These are phyloP conservation scores for Drosophila navojoa DNA, from an alignment of 1,140 invertebrate genomes.

Conservation along the genomic window DNA sequence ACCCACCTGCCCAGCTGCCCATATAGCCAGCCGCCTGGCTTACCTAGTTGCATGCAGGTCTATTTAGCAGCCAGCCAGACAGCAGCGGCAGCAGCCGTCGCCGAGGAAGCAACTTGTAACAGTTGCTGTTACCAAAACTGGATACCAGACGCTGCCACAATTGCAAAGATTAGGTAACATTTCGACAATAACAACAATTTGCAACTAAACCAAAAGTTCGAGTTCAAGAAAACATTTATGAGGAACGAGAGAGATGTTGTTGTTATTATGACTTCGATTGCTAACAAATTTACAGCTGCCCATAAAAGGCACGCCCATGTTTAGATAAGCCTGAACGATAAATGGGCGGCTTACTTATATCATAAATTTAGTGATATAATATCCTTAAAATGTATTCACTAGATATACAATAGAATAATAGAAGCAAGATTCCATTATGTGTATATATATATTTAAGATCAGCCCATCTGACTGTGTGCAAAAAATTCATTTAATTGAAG, in stretches of 20 bases:
- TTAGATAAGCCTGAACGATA: background rate
- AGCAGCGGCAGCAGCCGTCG: conserved; percentile 20
- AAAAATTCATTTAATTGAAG: too few relatives aligned
- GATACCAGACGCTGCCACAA: conserved; percentile 38
- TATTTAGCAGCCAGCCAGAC: conserved; percentile 42
- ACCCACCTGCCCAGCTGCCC: background rate
- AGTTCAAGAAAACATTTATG: conserved; percentile 72
- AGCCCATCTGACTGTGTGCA: too few relatives aligned
- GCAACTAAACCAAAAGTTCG: conserved; percentile 63
- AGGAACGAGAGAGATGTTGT: conserved; percentile 6
- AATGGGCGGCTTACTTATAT: conserved; percentile 2
- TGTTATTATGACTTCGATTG: conserved; percentile 36
- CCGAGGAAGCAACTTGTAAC: conserved; percentile 63
- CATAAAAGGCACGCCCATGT: background rate
- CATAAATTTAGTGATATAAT: background rate
- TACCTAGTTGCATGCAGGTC: conserved; percentile 16
- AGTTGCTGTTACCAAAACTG: conserved; percentile 50
- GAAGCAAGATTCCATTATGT: too few relatives aligned
- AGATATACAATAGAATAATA: too few relatives aligned
- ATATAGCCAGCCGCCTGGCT: conserved; percentile 8
- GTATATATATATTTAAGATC: too few relatives aligned
- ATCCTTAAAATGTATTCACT: too few relatives aligned
- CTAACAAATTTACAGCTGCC: conserved; percentile 20
- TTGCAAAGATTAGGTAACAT: conserved; percentile 69
- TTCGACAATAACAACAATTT: background rate